Conservation (phyloP, 1,140 invertebrate species). For the Lamellibrachia luymesi region DNA sequence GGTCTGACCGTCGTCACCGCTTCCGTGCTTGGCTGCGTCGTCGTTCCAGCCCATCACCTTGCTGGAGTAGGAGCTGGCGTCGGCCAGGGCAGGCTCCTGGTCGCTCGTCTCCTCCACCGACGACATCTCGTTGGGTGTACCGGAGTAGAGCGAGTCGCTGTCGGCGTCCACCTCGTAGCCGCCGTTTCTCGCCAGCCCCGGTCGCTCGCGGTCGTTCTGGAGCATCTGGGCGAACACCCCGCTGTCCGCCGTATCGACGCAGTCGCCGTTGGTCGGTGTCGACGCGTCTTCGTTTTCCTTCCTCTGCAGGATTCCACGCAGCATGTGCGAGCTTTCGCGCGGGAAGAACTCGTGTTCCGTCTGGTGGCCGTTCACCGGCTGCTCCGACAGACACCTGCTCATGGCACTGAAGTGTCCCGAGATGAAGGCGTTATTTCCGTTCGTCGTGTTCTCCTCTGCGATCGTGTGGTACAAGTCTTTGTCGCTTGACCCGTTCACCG, state of each 20-base stretch:
- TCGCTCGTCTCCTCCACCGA: conserved; percentile 65
- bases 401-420: conserved; percentile 11
- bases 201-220: conserved; percentile 11
- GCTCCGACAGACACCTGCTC: not conserved
- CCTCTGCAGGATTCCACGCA: conserved; percentile 59
- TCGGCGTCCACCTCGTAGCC: conserved; percentile 24
- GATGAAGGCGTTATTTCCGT: not conserved
- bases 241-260: conserved; percentile 34
- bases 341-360: conserved; percentile 29
- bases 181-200: not conserved
- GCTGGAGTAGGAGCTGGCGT: conserved; percentile 68
- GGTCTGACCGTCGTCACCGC: conserved; percentile 36
- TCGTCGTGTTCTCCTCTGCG: conserved; percentile 12
- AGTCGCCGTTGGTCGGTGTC: conserved; percentile 31
- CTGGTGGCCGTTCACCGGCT: not conserved
- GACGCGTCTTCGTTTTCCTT: conserved; percentile 36
- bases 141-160: conserved; percentile 26
- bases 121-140: conserved; percentile 33
- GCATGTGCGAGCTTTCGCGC: conserved; percentile 53
- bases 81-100: conserved; percentile 60
- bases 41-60: conserved; percentile 41
- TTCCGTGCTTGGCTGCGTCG: conserved; percentile 46
- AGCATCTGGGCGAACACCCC: conserved; percentile 28
- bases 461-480: not conserved
- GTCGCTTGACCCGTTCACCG: conserved; percentile 6